These are phyloP conservation scores for Torymus tubicola DNA, from an alignment of 2,888 invertebrate species.

Conservation along the genomic window DNA sequence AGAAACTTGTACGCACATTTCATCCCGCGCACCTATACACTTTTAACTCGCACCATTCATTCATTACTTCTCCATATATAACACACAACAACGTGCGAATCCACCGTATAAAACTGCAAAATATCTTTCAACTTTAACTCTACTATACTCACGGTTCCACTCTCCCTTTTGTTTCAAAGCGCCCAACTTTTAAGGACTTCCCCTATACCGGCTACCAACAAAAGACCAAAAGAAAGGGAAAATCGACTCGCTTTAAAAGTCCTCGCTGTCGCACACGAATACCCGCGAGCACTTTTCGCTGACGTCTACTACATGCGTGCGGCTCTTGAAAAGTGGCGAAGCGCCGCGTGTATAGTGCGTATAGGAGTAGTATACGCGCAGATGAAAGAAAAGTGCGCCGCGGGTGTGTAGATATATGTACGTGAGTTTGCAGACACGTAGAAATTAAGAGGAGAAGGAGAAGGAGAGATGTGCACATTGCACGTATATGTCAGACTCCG, in stretches of 20 bases:
- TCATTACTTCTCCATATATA: too few relatives aligned
- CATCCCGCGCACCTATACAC: too few relatives aligned
- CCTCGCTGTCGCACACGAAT: not conserved
- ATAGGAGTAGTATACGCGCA: too few relatives aligned
- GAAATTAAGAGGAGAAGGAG: conserved; percentile 25
- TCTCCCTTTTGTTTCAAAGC: too few relatives aligned
- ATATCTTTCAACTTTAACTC: too few relatives aligned
- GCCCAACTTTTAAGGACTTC: too few relatives aligned
- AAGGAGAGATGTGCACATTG: not conserved
- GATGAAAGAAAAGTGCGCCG: conserved; percentile 29
- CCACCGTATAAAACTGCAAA: too few relatives aligned
- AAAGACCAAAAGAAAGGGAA: not conserved
- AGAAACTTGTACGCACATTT: too few relatives aligned
- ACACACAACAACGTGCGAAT: too few relatives aligned
- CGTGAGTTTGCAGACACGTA: conserved; percentile 10
- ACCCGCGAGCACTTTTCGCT: not conserved
- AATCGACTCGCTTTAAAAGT: not conserved
- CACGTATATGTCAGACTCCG: too few relatives aligned
- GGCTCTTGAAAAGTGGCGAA: conserved; percentile 16
- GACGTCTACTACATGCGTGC: not conserved
- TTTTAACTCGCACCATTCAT: too few relatives aligned
- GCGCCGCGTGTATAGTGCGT: not conserved
- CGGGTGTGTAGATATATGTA: not conserved
- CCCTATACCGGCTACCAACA: not conserved
- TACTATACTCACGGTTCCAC: too few relatives aligned